These are phyloP conservation scores for Chaunax sp. DNA, from an alignment of 2,797 vertebrate genomes.

Conservation along the genomic window DNA sequence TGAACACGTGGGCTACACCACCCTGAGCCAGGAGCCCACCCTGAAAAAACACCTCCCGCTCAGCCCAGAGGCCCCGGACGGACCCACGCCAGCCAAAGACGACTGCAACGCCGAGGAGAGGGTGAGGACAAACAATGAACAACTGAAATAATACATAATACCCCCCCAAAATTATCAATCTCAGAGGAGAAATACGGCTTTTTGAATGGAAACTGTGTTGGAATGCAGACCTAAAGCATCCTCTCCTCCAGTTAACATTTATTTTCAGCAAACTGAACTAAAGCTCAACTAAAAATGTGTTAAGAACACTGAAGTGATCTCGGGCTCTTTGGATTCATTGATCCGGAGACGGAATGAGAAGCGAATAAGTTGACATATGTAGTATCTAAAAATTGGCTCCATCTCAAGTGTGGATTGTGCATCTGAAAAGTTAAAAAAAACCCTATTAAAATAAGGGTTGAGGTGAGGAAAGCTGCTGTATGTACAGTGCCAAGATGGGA, in stretches of 20 bases:
- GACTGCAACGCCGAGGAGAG: conserved; percentile 89
- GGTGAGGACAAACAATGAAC: conserved; percentile 83
- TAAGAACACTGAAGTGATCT: background rate
- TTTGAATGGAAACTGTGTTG: background rate
- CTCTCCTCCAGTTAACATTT: conserved; percentile 4
- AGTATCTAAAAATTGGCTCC: too few species aligned
- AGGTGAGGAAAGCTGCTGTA: conserved; percentile 29
- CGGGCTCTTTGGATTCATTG: background rate
- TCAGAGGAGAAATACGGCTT: background rate
- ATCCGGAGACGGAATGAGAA: background rate
- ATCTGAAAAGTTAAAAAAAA: background rate
- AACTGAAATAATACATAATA: too few species aligned
- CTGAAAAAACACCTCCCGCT: conserved; percentile 89
- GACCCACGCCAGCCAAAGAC: conserved; percentile 85
- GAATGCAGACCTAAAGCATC: background rate
- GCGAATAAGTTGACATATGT: too few species aligned
- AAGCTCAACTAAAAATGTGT: conserved; percentile 7
- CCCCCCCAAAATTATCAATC: too few species aligned
- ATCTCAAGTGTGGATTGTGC: too few species aligned
- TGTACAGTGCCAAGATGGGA: conserved; percentile 46
- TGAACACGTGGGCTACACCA: conserved; percentile 99
- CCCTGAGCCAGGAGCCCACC: conserved; percentile 95
- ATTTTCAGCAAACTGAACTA: conserved; percentile 24
- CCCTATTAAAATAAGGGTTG: conserved; percentile 18
- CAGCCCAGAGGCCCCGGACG: conserved; percentile 88